phyloP scores from a whole-genome alignment of 2,888 invertebrate species.

The Dicyrtoma fusca region DNA sequence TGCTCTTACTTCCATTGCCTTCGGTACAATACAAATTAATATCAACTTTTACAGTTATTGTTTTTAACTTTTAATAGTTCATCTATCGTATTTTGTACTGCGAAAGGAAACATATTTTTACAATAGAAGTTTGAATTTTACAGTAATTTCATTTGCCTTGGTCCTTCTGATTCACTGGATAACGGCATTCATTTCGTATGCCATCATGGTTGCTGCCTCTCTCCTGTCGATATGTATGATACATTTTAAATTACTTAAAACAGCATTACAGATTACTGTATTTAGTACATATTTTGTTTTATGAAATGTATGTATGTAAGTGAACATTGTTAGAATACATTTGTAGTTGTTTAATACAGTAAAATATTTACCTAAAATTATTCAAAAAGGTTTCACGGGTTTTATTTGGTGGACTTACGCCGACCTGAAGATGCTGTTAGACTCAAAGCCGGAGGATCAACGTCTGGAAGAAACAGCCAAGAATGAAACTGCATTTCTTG shows the following conservation, averaged over 20 bases:
- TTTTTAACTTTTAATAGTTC: background rate
- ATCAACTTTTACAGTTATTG: background rate
- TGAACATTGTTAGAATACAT: background rate
- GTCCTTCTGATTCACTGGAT: slow-evolving; percentile 82
- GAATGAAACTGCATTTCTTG: slow-evolving; percentile 83
- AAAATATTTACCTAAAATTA: slow-evolving; percentile 15
- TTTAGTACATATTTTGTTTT: slow-evolving; percentile 15
- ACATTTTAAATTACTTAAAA: slow-evolving; percentile 19
- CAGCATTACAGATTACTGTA: too few species aligned
- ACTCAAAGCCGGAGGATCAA: slow-evolving; percentile 62
- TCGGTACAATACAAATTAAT: slow-evolving; percentile 66
- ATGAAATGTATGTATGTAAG: background rate
- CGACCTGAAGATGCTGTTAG: slow-evolving; percentile 71
- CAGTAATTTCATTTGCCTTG: slow-evolving; percentile 80
- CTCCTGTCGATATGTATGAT: slow-evolving; percentile 71
- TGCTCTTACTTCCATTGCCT: slow-evolving; percentile 75
- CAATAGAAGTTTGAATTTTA: background rate
- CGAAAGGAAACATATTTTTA: background rate
- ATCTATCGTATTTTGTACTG: background rate
- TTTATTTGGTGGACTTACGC: slow-evolving; percentile 89
- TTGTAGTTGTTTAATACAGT: background rate
- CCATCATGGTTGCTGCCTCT: slow-evolving; percentile 80
- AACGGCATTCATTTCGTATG: slow-evolving; percentile 82
- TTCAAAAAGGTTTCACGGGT: slow-evolving; percentile 66
- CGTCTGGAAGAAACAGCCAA: slow-evolving; percentile 76